These are phyloP conservation scores for Brachystomella parvula DNA, from an alignment of 1,140 invertebrate genomes.

Conservation along the genomic window DNA sequence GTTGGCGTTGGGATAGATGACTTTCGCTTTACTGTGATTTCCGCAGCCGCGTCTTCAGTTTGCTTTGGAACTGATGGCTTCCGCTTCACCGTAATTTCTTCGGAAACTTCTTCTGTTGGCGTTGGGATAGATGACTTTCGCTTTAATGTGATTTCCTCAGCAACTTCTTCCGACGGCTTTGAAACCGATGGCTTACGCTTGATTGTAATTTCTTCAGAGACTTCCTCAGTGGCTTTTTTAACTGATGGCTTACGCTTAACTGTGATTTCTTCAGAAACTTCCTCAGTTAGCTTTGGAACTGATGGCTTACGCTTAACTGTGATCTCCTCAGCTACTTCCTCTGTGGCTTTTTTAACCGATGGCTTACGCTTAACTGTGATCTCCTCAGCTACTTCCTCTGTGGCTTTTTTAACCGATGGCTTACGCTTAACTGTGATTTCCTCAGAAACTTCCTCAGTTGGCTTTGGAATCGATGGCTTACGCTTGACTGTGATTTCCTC, in stretches of 20 bases:
- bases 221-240: not conserved
- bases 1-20: not conserved
- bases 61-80: not conserved
- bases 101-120: not conserved
- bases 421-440: slow-evolving; percentile 54
- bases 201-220: not conserved
- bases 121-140: not conserved
- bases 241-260: not conserved
- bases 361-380: slow-evolving; percentile 33
- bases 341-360: slow-evolving; percentile 45
- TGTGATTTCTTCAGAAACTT: slow-evolving; percentile 9
- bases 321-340: slow-evolving; percentile 48
- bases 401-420: slow-evolving; percentile 43
- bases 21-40: not conserved
- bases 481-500: slow-evolving; percentile 2
- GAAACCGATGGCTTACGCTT: not conserved
- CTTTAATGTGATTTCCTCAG: not conserved
- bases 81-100: not conserved
- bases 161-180: not conserved
- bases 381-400: slow-evolving; percentile 40
- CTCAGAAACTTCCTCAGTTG: slow-evolving; percentile 33
- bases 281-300: slow-evolving; percentile 15
- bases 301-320: not conserved
- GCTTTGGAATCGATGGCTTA: not conserved
- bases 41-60: not conserved